Base-by-base conservation (phyloP, 2,113 vertebrate genomes). In the Aramus guarauna region DNA sequence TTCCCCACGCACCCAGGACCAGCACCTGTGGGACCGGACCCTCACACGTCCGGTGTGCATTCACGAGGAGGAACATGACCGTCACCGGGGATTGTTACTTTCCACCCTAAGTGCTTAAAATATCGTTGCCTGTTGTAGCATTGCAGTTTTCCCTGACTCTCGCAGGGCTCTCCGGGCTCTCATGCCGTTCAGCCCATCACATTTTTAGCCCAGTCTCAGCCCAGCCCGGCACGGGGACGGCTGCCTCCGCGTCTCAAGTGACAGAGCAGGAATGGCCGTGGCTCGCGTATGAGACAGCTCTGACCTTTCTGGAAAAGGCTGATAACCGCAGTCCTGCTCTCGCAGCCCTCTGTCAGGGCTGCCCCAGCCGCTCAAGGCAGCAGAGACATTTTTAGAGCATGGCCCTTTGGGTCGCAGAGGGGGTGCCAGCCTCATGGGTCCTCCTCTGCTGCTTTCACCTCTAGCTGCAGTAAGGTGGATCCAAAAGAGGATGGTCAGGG, bases 251-350 rank as follows among this genome's bases (percentile, higher is more conserved):
- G 1, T 93, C 88, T 97, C 97, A 71, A 43, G 83, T 97, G 90
- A 84, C 97, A 91, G 88, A 34, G 34, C 80, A 56, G 92, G 86
- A 88, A 93, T 55, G 96, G 92, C 34, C 59, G 1, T 0, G 62
- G 75, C 11, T 79, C 2, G 0, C 5, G 0, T 19, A 17, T 19
- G 76, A 58, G 69, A 53, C 36, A 13, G 81, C 79, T 80, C 79
- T 97, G 96, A 97, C 97, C 96, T 98, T 97, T 96, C 88, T 82
- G 93, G 90, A 85, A 67, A 80, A 66, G 92, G 85, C 74, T 89
- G 92, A 53, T 66, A 85, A 93, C 23, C 5, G 15, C 60, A 8
- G 9, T 9, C 34, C 64, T 1, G 19, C 16, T 86, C 55, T 91
- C 2, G 37, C 72, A 71, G 37, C 80, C 18, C 32, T 48, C 53